Evolutionary conservation across 2,888 invertebrate species (phyloP).

Genomic region (Serripes groenlandicus): DNA sequence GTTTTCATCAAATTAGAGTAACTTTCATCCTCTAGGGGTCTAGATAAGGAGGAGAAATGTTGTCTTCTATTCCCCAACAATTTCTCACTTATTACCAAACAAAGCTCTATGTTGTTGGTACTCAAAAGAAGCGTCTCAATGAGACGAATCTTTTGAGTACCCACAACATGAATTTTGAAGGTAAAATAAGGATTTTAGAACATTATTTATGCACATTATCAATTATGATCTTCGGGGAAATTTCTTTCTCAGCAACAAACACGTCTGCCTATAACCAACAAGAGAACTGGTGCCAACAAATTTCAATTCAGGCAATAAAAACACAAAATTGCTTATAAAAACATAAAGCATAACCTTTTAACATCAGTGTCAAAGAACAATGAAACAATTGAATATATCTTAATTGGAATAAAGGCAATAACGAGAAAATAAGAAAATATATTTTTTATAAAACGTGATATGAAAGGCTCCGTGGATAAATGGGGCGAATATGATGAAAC

Average conservation of each 20-base stretch:
- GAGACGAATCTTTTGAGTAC: too few species aligned
- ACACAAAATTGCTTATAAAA: constrained; percentile 15
- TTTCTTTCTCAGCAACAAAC: neutral
- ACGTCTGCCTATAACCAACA: neutral
- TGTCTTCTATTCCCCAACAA: too few species aligned
- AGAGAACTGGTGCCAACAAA: neutral
- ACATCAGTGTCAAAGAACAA: neutral
- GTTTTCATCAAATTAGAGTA: too few species aligned
- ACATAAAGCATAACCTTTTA: constrained; percentile 8
- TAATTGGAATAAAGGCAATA: constrained; percentile 15
- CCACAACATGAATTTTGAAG: too few species aligned
- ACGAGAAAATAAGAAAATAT: neutral
- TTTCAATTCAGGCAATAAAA: neutral
- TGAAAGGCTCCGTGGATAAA: neutral
- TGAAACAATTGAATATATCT: constrained; percentile 16
- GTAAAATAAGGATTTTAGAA: too few species aligned
- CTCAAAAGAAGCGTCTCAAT: too few species aligned
- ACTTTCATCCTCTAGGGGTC: too few species aligned
- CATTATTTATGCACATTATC: too few species aligned
- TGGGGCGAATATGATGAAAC: neutral
- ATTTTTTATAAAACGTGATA: constrained; percentile 8
- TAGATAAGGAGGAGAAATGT: too few species aligned
- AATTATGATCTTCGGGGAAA: too few species aligned
- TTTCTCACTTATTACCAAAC: too few species aligned
- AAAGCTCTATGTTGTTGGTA: too few species aligned